Evolutionary conservation across 2,888 invertebrate genomes (phyloP).

Genomic region (Leptopilina drosophilae): DNA sequence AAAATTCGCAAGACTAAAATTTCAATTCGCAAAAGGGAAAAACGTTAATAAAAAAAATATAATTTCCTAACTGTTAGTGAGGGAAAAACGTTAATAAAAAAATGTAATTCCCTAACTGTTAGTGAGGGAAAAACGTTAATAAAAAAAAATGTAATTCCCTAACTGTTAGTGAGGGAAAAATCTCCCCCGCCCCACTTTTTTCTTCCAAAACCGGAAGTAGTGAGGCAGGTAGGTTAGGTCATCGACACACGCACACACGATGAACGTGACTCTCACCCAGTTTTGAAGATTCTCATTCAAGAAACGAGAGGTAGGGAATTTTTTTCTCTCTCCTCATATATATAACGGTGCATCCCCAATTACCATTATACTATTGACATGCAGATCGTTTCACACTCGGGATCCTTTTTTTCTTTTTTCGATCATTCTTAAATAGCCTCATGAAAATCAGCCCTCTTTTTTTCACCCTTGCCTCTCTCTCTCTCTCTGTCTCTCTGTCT

Average conservation of each 20-base stretch:
- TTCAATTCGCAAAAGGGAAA: not conserved
- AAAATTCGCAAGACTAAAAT: not conserved
- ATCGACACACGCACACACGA: constrained; percentile 51
- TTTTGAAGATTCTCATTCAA: constrained; percentile 59
- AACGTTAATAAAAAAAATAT: not conserved
- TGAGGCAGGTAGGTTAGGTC: constrained; percentile 62
- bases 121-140: not conserved
- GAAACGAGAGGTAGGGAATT: constrained; percentile 45
- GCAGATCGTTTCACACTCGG: constrained; percentile 72
- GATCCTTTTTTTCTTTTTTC: constrained; percentile 48
- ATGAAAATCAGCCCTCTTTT: constrained; percentile 56
- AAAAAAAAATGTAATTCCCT: not conserved
- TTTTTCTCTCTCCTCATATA: no score
- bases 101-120: no score
- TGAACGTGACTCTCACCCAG: constrained; percentile 64
- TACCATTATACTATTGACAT: constrained; percentile 73
- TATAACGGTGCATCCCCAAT: constrained; percentile 73
- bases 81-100: not conserved
- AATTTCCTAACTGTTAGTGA: not conserved
- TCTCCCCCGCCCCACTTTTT: no score
- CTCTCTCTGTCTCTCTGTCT: constrained; percentile 10
- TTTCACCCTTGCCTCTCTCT: constrained; percentile 14
- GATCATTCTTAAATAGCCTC: constrained; percentile 64
- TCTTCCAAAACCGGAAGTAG: constrained; percentile 1
- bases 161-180: not conserved